Evolutionary conservation across 2,888 invertebrate species (phyloP), one percentile per base, ranked within the genome.

Genomic region (Pardosa pseudoannulata): DNA sequence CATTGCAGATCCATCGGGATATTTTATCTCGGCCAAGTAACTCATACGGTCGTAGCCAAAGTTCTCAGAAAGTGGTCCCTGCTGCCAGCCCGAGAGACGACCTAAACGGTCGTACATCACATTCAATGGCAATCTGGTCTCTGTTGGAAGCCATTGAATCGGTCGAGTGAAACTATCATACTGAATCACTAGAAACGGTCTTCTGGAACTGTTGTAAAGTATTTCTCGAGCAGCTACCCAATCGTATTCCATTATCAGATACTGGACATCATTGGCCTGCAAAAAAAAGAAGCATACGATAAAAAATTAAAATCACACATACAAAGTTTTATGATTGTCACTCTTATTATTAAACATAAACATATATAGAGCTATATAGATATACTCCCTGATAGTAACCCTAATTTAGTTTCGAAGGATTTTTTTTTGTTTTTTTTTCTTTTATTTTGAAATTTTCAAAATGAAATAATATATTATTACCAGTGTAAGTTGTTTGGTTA

Each of bases 101-200:
- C 97, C 97, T 91, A 96, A 97, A 88, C 97, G 93, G 90, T 98
- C 97, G 91, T 98, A 98, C 90, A 97, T 97, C 28, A 98, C 93
- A 90, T 97, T 97, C 1, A 98, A 96, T 90, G 96, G 96, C 0
- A 96, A 95, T 90, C 96, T 96, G 88, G 96, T 95, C 9, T 96
- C 96, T 89, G 89, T 89, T n/a, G 90, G 90, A 29, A 89, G 62
- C 89, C 89, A 90, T 71, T 90, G 89, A 70, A 89, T 88, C 6
- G 92, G 91, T 32, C 91, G 90, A 19, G 92, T 92, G 56, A 91
- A 91, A 64, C 90, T 90, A 88, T 92, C 91, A 88, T 92, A 92
- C 50, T 91, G 90, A 11, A 92, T 90, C 2, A 90, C 91, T n/a
- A 92, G 90, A 71, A 92, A 90, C 74, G 92, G 91, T 96, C 96